Conservation (phyloP, 2,797 vertebrate species). For the Darevskia nairensis region DNA sequence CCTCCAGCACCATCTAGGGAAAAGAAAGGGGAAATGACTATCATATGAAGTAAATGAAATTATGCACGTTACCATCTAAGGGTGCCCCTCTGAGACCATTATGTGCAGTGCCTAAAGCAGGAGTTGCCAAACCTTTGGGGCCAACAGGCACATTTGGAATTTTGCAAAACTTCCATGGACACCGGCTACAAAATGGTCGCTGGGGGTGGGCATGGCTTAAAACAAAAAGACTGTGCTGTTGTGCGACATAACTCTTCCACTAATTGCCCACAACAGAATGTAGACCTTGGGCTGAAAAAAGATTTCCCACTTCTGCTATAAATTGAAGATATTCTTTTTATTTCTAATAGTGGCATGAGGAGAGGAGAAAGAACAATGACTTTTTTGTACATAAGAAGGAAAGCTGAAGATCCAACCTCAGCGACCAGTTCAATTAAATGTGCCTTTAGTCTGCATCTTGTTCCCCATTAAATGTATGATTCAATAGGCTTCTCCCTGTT, state of each 20-base stretch:
- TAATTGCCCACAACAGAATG: too few species aligned
- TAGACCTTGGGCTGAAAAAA: too few species aligned
- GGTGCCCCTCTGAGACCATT: neutral
- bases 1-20: too few species aligned
- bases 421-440: neutral
- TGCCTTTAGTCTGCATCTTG: neutral
- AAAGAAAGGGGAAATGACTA: too few species aligned
- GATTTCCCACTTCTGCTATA: neutral
- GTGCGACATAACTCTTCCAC: too few species aligned
- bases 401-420: neutral
- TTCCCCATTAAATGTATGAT: slow-evolving; percentile 11
- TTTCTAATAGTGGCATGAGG: neutral
- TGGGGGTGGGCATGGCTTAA: too few species aligned
- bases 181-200: too few species aligned
- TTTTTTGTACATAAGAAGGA: neutral
- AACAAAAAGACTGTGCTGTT: too few species aligned
- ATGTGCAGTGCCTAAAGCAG: neutral
- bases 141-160: too few species aligned
- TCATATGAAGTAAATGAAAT: neutral
- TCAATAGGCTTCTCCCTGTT: neutral
- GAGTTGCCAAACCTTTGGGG: too few species aligned
- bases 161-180: too few species aligned
- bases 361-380: neutral
- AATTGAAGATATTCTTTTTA: neutral
- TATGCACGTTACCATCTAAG: neutral